Base-by-base conservation (phyloP, 2,113 vertebrate species). In the Speoplatyrhinus poulsoni region DNA sequence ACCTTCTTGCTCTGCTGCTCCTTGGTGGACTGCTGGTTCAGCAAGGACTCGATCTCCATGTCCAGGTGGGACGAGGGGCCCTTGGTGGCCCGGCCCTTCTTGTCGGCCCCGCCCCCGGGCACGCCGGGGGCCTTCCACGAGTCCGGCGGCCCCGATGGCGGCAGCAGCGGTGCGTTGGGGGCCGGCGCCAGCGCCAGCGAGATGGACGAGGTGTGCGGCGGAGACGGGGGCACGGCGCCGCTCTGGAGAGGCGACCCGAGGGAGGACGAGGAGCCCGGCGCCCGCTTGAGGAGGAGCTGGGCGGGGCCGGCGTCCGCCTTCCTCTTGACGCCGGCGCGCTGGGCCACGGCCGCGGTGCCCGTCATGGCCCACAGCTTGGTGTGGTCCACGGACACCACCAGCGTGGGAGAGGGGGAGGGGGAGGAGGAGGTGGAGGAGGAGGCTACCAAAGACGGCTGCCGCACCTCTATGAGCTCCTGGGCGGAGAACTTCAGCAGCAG, bases 1-100 rank as follows among this genome's bases (percentile, higher is more conserved):
- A 96, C 96, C 95, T 98, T 97, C 83, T 98, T 98, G 89, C 94
- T 96, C 85, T 96, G 95, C 79, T 96, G 95, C 82, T 98, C 96
- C 79, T 96, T 97, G 6, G 96, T 98, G 59, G 96, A 98, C 74
- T 98, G 96, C 48, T 98, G 96, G 81, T 92, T 97, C 67, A 98
- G 84, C 64, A 98, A 90, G 68, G 93, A 96, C 82, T 96, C 96
- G 1, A 98, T 98, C 84, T 98, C 96, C 90, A 96, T 92, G 69
- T 98, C 95, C 76, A 98, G 47, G 48, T 97, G 94, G 2, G 95
- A 96, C 0, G 95, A 94, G 70, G 93, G 93, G 69, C 91, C 91
- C 75, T 93, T 93, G 33, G 70, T 90, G 80, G 74, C 87, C 62
- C 94, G 84, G 17, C 93, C 89, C 57, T 96, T 96, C 86, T 98